These are phyloP conservation scores for Ylistrum balloti DNA, from an alignment of 1,140 invertebrate genomes.

Conservation along the genomic window DNA sequence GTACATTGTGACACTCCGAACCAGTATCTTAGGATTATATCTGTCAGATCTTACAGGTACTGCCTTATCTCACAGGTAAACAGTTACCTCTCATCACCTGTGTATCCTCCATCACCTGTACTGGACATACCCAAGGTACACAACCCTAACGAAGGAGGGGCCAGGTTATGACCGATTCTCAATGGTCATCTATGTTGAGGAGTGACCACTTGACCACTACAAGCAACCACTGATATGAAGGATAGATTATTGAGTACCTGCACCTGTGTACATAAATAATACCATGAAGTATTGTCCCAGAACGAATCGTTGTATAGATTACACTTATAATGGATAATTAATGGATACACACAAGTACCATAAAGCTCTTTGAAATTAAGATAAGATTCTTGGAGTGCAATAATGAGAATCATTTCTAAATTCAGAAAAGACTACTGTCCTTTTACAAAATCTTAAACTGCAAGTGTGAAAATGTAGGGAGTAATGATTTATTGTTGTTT, in stretches of 20 bases:
- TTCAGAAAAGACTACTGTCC: background rate
- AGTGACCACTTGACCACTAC: conserved; percentile 25
- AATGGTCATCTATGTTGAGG: background rate
- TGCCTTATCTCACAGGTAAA: background rate
- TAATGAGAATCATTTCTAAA: background rate
- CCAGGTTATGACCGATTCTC: background rate
- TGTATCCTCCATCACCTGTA: background rate
- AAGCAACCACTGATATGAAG: background rate
- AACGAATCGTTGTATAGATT: background rate
- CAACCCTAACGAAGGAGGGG: background rate
- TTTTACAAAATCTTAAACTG: too few species aligned
- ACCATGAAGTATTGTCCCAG: background rate
- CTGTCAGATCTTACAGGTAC: background rate
- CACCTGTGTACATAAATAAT: conserved; percentile 39
- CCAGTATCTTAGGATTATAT: conserved; percentile 11
- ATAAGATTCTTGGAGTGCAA: background rate
- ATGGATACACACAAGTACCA: background rate
- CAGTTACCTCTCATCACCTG: background rate
- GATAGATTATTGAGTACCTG: background rate
- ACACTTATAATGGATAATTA: background rate
- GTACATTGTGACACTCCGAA: background rate
- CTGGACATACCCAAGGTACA: background rate
- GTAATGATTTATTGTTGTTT: too few species aligned
- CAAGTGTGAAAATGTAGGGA: too few species aligned
- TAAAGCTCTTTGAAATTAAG: background rate